phyloP scores from a whole-genome alignment of 2,888 invertebrate genomes.

The Hydraecia micacea region DNA sequence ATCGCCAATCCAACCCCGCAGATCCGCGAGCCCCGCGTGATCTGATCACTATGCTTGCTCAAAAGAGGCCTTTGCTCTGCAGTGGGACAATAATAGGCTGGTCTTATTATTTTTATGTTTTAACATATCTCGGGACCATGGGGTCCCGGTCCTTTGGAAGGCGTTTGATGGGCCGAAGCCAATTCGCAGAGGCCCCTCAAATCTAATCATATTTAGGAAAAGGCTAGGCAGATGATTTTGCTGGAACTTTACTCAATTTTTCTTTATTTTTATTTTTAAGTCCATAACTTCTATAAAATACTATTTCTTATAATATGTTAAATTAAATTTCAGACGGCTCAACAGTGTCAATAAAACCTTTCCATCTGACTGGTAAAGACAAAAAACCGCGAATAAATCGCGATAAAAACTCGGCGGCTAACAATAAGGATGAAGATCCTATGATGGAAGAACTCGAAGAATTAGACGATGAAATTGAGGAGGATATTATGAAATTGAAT shows the following conservation, averaged over 20 bases:
- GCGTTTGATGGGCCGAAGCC: too few relatives aligned
- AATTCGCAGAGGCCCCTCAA: too few relatives aligned
- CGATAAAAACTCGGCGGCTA: neutral
- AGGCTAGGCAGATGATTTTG: neutral
- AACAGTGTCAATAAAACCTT: constrained; percentile 47
- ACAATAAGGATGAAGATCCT: neutral
- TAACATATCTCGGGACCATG: too few relatives aligned
- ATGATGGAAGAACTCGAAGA: neutral
- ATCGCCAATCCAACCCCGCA: neutral
- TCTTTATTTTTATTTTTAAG: neutral
- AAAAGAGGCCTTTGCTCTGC: neutral
- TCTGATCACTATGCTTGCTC: too few relatives aligned
- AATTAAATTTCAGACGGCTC: constrained; percentile 37
- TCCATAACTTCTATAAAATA: neutral
- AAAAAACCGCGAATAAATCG: constrained; percentile 1
- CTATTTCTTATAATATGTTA: neutral
- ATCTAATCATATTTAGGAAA: neutral
- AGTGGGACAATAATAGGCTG: neutral
- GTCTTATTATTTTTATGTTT: neutral
- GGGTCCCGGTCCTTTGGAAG: too few relatives aligned
- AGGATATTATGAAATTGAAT: neutral
- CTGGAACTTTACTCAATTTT: neutral
- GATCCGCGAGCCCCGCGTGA: neutral
- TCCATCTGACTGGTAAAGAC: constrained; percentile 50
- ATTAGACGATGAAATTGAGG: constrained; percentile 8